These are phyloP conservation scores for Ochropleura leucogaster DNA, from an alignment of 2,888 invertebrate species.

Conservation along the genomic window DNA sequence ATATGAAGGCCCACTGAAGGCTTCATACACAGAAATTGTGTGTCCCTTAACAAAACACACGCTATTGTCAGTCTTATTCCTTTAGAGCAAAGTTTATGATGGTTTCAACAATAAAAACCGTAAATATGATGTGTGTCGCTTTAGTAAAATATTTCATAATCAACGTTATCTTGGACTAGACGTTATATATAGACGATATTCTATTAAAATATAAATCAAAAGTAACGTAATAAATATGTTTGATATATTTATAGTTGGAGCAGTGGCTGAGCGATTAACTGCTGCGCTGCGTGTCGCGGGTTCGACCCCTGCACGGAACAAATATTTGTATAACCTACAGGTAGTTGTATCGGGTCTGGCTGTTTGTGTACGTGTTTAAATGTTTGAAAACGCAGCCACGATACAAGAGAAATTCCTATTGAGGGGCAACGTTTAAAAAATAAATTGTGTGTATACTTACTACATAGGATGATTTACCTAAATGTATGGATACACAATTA, in stretches of 20 bases:
- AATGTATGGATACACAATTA: background rate
- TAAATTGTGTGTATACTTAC: background rate
- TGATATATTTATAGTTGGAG: too few species aligned
- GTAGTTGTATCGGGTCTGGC: too few species aligned
- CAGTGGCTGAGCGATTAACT: too few species aligned
- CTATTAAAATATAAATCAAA: background rate
- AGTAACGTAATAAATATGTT: background rate
- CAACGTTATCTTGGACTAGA: constrained; percentile 30
- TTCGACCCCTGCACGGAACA: too few species aligned
- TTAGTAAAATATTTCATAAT: constrained; percentile 24
- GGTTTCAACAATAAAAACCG: constrained; percentile 24
- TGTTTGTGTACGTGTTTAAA: too few species aligned
- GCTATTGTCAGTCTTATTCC: constrained; percentile 58
- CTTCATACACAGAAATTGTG: constrained; percentile 54
- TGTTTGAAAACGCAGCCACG: too few species aligned
- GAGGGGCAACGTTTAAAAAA: too few species aligned
- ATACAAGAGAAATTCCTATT: too few species aligned
- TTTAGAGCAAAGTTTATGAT: constrained; percentile 40
- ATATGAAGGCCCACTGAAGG: constrained; percentile 60
- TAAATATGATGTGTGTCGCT: constrained; percentile 37
- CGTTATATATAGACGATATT: constrained; percentile 11
- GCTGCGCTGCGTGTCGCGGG: too few species aligned
- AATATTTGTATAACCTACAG: too few species aligned
- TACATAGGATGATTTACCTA: background rate
- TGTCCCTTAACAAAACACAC: constrained; percentile 43